Evolutionary conservation across 2,113 vertebrate genomes (phyloP), one percentile per base, ranked within the genome.

Genomic region (Actenoides lindsayi): DNA sequence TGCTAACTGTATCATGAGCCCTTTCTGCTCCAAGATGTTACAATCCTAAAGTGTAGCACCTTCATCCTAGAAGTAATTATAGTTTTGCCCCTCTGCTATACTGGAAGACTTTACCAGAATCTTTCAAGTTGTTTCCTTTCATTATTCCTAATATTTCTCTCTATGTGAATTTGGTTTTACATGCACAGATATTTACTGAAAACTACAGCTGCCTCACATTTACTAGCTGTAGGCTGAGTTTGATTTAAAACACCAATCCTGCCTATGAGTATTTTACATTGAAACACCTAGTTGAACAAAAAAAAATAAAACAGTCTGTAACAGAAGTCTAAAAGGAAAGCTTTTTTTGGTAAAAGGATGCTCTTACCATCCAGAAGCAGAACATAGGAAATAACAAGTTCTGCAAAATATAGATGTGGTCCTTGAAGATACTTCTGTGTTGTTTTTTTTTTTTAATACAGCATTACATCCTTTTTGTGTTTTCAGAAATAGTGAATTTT

Each of bases 1-100:
- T 68, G 25, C 37, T 41, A 57, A 0, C 37, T 2, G 4, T 9
- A 51, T 30, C 42, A 25, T 0, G 1, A 75, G 12, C 18, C 48
- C 7, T 23, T 71, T 83, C 57, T 73, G 28, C 42, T 31, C 25
- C 39, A n/a, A 33, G 7, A 30, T 80, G 59, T 75, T 75, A 16
- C 1, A 80, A 4, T 68, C 21, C 56, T 28, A 3, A 80, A 87
- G 16, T 9, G 0, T 30, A 37, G 27, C 15, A 50, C 27, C 20
- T 82, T 4, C 6, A 16, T 16, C 57, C 31, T 73, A 59, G 54
- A 30, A 78, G 10, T n/a, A 56, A 44, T 41, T 50, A 25, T 0
- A 31, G 33, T 60, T 94, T 57, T 79, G 39, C 11, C 2, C n/a
- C 39, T 62, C 31, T 54, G 21, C 35, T 57, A 1, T 24, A 44